Evolutionary conservation across 2,888 invertebrate species (phyloP).

Genomic region (Baccha elongata): DNA sequence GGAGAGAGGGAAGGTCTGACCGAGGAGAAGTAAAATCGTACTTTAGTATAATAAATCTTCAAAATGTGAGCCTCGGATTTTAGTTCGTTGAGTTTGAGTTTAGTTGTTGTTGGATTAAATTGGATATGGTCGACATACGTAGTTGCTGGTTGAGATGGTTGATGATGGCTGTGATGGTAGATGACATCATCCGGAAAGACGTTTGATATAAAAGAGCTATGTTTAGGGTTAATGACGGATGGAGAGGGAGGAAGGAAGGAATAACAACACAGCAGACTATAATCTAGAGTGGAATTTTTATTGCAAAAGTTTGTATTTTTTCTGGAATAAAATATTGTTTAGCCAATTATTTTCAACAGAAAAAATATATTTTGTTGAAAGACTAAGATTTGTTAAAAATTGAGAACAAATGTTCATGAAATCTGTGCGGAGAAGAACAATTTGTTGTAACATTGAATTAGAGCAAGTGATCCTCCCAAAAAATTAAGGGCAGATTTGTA

Average conservation of each 20-base stretch:
- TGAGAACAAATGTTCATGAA: too few species aligned
- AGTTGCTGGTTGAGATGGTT: slow-evolving; percentile 47
- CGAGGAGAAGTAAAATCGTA: neutral
- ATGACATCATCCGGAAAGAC: slow-evolving; percentile 71
- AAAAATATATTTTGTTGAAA: too few species aligned
- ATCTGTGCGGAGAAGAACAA: too few species aligned
- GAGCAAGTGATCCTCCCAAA: too few species aligned
- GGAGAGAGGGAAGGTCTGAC: slow-evolving; percentile 8
- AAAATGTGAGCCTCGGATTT: slow-evolving; percentile 45
- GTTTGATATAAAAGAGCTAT: slow-evolving; percentile 60
- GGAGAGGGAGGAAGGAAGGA: slow-evolving; percentile 20
- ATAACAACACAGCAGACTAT: slow-evolving; percentile 7
- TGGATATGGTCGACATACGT: slow-evolving; percentile 21
- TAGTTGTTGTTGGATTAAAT: slow-evolving; percentile 7
- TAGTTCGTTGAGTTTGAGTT: slow-evolving; percentile 46
- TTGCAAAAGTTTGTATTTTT: slow-evolving; percentile 45
- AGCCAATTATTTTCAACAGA: too few species aligned
- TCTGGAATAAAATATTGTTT: too few species aligned
- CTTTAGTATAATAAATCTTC: slow-evolving; percentile 65
- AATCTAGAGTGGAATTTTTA: slow-evolving; percentile 51
- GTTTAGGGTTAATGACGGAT: slow-evolving; percentile 32
- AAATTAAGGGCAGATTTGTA: too few species aligned
- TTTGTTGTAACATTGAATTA: too few species aligned
- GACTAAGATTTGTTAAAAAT: too few species aligned
- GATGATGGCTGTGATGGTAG: slow-evolving; percentile 49